Base-by-base conservation (phyloP, 1,140 invertebrate species). In the Aradophagus sp. region DNA sequence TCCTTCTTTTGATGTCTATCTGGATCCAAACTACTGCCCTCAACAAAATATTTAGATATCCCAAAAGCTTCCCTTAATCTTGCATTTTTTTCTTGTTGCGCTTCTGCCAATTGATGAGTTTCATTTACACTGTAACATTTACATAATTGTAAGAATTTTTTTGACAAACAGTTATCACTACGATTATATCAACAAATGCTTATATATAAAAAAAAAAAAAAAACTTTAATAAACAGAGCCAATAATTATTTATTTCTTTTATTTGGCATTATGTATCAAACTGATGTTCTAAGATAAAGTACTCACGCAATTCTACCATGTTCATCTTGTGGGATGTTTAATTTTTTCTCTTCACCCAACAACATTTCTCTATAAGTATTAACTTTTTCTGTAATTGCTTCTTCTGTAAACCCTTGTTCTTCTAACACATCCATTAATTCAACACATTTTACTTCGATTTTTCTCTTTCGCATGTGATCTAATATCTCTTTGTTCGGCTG, bases 401-500 rank as follows among this genome's bases (percentile, higher is more conserved):
- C 59, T 32, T 66, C 15, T 5, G 34, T 36, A 19, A 61, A 65
- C 2, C 70, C 70, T 59, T 73, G 62, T 16, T 58, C 47, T 19
- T 73, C 70, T 11, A 73, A 38, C 31, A 59, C 26, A 15, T 73
- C 70, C 70, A 73, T 67, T 8, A 73, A 27, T 52, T 73, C 63
- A 0, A 66, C 59, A 17, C 70, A 73, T 34, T 73, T 73, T 0
- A 73, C 47, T 68, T 73, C 70, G 15, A 73, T 39, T 36, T 73
- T 68, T n/a, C 70, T 45, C 36, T 73, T 73, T 16, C 70, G 39
- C 34, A 63, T 62, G 13, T 73, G 63, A 27, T 73, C 70, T 0
- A 99, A 86, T 65, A 99, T 97, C 76, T 98, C 97, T 74, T 91
- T 90, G 83, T 99, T 99, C 5, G 97, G 97, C 73, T 94, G 93